Evolutionary conservation across 2,888 invertebrate species (phyloP), one percentile per base, ranked within the genome.

Genomic region (Caenorhabditis angaria): DNA sequence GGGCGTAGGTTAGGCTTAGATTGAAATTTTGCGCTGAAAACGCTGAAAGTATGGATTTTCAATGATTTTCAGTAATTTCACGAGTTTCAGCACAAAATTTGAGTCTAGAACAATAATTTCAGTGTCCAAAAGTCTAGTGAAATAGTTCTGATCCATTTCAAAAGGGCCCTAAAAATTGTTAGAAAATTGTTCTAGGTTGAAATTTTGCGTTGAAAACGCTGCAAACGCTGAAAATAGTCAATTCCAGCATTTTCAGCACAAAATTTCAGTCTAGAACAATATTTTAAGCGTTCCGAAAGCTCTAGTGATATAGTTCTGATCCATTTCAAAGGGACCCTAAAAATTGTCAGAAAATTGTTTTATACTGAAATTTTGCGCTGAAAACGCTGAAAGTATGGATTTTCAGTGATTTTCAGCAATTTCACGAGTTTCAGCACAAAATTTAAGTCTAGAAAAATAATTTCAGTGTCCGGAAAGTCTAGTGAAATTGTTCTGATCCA

Each of bases 241-340:
- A 6, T n/a, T 5, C 35, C 47, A 60, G 61, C 67, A 72, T 68
- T 48, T 67, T 64, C 67, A 65, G 61, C 25, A 64, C 58, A n/a
- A 67, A 67, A 20, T 50, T 48, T 18, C 18, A 18, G 18, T 32
- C 32, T 32, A 32, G 32, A 8, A 32, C 51, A 32, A 32, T 5
- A 32, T 32, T 32, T 10, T 32, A 10, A 32, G 10, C 32, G 10
- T 32, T 51, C 22, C 20, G 20, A 51, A 51, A 8, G 22, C 3
- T 24, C 10, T 24, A 22, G n/a, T n/a, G n/a, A n/a, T 24, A 3
- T 4, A 51, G 20, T 22, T 24, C 10, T n/a, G 22, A 51, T n/a
- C 22, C 6, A 22, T n/a, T 8, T 24, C 5, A 3, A 22, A 5
- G 24, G 14, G 22, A 51, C 14, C 14, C 5, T 51, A 20, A 51